A percentile compares a stretch with the other conserved stretches of the same genome.
phyloP scores from a whole-genome alignment of 1,140 invertebrate genomes.

The Cepaea nemoralis region DNA sequence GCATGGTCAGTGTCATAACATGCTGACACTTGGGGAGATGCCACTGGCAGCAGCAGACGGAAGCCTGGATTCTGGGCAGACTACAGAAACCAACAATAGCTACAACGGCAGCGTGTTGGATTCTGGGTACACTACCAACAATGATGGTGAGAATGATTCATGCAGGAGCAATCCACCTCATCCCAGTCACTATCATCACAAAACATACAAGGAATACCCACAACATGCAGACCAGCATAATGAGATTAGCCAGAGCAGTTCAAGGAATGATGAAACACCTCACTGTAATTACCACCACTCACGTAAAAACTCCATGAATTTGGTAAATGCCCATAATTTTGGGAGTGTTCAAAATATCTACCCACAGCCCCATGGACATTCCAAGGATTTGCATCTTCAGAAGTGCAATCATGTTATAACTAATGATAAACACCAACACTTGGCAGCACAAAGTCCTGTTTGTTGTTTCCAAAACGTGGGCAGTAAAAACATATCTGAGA shows the following conservation, averaged over 20 bases:
- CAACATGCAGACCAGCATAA: not conserved
- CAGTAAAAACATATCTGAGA: not conserved
- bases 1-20: not conserved
- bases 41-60: conserved; percentile 29
- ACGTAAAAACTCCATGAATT: not conserved
- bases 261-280: not conserved
- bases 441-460: not conserved
- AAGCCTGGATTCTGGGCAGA: conserved; percentile 41
- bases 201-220: not conserved
- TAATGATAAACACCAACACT: not conserved
- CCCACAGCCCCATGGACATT: conserved; percentile 22
- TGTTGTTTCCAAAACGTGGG: not conserved
- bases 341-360: conserved; percentile 40
- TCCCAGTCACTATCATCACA: conserved; percentile 3
- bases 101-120: conserved; percentile 47
- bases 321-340: conserved; percentile 21
- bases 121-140: conserved; percentile 53
- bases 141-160: conserved; percentile 47
- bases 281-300: not conserved
- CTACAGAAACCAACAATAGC: conserved; percentile 40
- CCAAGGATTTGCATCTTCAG: not conserved
- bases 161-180: conserved; percentile 13
- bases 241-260: not conserved
- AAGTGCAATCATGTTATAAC: not conserved
- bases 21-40: not conserved